Conservation (phyloP, 2,888 invertebrate species). For the Druceiella hillmani region DNA sequence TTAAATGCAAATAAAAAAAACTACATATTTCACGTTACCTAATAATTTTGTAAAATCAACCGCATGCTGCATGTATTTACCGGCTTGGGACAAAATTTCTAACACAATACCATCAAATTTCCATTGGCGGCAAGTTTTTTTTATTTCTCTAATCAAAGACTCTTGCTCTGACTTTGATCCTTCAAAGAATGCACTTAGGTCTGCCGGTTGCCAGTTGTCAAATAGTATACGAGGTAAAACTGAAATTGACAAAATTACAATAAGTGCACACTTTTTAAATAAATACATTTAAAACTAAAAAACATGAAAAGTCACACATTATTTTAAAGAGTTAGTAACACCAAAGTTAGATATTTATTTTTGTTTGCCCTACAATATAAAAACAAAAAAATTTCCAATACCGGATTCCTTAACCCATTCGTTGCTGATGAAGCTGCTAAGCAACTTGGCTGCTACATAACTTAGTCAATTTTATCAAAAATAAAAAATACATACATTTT, state of each 20-base stretch:
- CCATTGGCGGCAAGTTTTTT: conserved; percentile 65
- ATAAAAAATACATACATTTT: no score
- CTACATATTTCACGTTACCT: conserved; percentile 34
- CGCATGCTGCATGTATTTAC: conserved; percentile 63
- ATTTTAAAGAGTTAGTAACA: no score
- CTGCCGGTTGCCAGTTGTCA: conserved; percentile 77
- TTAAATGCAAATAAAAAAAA: no score
- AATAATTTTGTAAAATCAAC: conserved; percentile 60
- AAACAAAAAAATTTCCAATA: no score
- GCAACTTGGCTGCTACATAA: no score
- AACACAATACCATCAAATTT: conserved; percentile 86
- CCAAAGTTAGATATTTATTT: no score
- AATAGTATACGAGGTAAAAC: conserved; percentile 88
- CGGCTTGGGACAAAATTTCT: conserved; percentile 77
- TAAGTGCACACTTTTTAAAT: conserved; percentile 1
- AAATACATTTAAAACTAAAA: background rate
- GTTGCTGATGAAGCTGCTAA: no score
- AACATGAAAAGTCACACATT: no score
- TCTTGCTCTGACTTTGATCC: conserved; percentile 59
- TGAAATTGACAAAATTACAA: conserved; percentile 35
- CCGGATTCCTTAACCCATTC: no score
- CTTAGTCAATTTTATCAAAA: no score
- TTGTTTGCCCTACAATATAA: no score
- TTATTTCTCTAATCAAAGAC: conserved; percentile 62
- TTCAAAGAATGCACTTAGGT: conserved; percentile 66